Evolutionary conservation across 2,113 vertebrate genomes (phyloP).

Genomic region (Pogona vitticeps): DNA sequence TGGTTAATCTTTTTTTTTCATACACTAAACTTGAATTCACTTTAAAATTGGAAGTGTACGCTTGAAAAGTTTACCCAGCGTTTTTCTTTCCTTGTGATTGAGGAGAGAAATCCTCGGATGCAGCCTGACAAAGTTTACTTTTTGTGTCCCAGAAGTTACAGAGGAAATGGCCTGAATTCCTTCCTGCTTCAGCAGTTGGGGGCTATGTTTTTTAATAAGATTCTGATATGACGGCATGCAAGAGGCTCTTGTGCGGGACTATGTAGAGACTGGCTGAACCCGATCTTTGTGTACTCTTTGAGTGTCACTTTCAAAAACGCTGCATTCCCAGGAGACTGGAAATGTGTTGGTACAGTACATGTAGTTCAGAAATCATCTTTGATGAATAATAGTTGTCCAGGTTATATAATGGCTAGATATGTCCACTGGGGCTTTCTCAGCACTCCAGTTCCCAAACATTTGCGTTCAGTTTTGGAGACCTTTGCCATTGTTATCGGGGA

Average conservation of each 20-base stretch:
- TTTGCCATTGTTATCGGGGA: background rate
- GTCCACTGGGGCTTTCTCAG: background rate
- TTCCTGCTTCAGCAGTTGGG: constrained; percentile 43
- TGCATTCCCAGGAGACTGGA: background rate
- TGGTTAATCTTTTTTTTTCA: background rate
- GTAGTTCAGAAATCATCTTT: background rate
- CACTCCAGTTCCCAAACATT: background rate
- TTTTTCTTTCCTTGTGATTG: constrained; percentile 46
- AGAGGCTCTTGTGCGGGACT: background rate
- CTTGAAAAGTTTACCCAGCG: background rate
- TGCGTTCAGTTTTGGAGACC: background rate
- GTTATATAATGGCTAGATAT: background rate
- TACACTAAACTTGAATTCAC: no score
- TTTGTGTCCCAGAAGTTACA: constrained; percentile 64
- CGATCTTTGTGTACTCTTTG: background rate
- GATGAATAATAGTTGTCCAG: background rate
- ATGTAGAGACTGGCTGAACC: background rate
- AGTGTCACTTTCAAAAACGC: background rate
- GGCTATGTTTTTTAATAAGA: constrained; percentile 12
- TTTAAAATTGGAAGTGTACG: no score
- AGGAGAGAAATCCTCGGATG: constrained; percentile 56
- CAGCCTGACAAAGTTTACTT: constrained; percentile 53
- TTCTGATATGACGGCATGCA: background rate
- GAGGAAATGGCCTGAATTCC: constrained; percentile 72
- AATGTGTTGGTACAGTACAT: background rate